Evolutionary conservation across 2,113 vertebrate genomes (phyloP), one percentile per base, ranked within the genome.

Genomic region (Anseranas semipalmata): DNA sequence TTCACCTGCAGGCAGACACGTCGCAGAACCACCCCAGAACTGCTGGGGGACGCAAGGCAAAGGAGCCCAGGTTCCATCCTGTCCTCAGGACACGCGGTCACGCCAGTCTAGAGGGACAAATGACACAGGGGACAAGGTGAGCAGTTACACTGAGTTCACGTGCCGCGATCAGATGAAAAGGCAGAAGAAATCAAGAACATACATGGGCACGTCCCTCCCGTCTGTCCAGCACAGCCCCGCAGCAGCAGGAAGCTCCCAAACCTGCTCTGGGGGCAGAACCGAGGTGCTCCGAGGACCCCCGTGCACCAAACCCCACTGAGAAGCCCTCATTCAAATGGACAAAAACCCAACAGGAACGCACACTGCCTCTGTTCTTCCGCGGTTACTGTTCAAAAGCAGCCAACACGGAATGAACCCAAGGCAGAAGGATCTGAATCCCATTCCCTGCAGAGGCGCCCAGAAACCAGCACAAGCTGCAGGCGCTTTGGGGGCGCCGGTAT

Each of bases 1-100:
- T 75, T 39, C 1, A 0, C 48, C 30, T 35, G 10, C 6, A 2
- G 53, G 41, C 3, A 6, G 24, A 20, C 7, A 5, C 0, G 0
- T 30, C 67, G 41, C 24, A n/a, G 30, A 76, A n/a, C 3, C 0
- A 43, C n/a, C 15, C 32, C 50, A 33, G n/a, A 27, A 21, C 8
- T n/a, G 41, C 8, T 87, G 43, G 27, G 35, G 41, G 39, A 39
- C 1, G 6, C 70, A 16, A 16, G 70, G 20, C 9, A n/a, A 66
- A 48, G 25, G 39, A 65, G 39, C 39, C 33, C 27, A 25, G n/a
- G n/a, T 39, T 43, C 50, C 71, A 58, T 27, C 41, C 18, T 2
- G 2, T 48, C 48, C 22, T 46, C 21, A 28, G 41, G 41, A 48
- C 41, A 18, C 4, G 10, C 1, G 4, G n/a, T 27, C 39, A 74